Conservation (phyloP, 2,113 vertebrate species). For the Chlamydotis undulata region DNA sequence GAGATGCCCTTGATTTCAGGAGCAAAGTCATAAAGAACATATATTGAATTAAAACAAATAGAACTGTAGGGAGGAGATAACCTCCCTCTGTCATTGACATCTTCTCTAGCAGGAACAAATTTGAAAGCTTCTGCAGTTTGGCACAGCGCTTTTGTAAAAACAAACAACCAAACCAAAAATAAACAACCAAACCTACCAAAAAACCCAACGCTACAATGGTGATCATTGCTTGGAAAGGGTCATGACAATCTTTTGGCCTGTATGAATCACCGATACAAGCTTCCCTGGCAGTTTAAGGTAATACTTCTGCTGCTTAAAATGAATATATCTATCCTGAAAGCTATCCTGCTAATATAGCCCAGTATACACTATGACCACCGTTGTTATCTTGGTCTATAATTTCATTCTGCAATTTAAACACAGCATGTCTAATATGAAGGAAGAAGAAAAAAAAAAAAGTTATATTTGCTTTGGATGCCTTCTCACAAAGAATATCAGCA, state of each 20-base stretch:
- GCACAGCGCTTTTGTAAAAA: too few species aligned
- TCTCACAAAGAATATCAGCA: background rate
- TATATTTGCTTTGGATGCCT: background rate
- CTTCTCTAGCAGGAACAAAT: too few species aligned
- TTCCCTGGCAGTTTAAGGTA: background rate
- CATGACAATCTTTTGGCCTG: background rate
- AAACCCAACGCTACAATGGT: rapidly evolving
- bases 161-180: background rate
- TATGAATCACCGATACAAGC: background rate
- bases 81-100: too few species aligned
- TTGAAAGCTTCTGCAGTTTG: too few species aligned
- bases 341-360: background rate
- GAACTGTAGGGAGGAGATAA: too few species aligned
- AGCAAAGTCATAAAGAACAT: too few species aligned
- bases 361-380: background rate
- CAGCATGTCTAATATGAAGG: background rate
- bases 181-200: background rate
- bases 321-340: background rate
- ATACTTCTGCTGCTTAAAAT: background rate
- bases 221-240: background rate
- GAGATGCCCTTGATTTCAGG: too few species aligned
- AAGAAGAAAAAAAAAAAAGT: background rate
- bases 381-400: background rate
- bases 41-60: too few species aligned
- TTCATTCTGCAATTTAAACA: background rate